Conservation (phyloP, 2,888 invertebrate species). For the Thysanoteuthis rhombus region DNA sequence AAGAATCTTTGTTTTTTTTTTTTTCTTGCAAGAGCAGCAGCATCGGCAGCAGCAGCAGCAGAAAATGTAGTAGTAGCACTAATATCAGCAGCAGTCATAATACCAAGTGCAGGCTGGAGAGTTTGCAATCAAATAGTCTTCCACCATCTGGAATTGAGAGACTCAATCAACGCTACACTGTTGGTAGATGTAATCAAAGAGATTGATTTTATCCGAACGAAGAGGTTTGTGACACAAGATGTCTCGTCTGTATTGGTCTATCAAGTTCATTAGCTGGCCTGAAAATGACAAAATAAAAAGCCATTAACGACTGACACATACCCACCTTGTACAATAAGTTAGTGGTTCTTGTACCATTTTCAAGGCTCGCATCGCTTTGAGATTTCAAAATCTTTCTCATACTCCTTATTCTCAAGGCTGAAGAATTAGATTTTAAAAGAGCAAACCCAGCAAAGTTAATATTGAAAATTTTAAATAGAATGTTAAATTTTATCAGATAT, state of each 20-base stretch:
- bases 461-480: no score
- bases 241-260: conserved; percentile 46
- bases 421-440: no score
- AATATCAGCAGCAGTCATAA: neutral
- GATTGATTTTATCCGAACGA: conserved; percentile 36
- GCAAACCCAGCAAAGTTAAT: no score
- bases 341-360: no score
- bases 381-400: no score
- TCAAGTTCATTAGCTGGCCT: conserved; percentile 40
- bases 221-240: conserved; percentile 35
- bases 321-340: no score
- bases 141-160: neutral
- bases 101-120: neutral
- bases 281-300: neutral
- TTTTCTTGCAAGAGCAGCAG: neutral
- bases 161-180: neutral
- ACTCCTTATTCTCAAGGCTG: no score
- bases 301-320: no score
- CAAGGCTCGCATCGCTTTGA: no score
- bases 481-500: no score
- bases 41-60: neutral
- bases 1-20: no score
- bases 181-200: conserved; percentile 46
- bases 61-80: neutral
- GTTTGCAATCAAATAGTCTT: neutral